Evolutionary conservation across 2,797 vertebrate species (phyloP).

Genomic region (Anguilla marmorata): DNA sequence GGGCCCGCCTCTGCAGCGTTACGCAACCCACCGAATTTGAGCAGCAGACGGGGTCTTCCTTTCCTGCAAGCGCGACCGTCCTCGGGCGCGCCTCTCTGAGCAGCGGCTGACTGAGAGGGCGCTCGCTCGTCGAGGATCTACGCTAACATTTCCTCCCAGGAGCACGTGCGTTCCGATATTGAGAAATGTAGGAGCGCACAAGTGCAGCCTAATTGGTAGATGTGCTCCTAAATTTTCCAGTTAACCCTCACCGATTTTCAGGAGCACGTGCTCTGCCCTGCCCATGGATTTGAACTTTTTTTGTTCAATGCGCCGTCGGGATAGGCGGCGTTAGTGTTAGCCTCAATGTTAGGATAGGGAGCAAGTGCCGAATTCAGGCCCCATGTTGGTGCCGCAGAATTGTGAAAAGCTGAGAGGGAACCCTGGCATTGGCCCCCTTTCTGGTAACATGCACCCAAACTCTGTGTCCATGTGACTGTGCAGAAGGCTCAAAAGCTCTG

Average conservation of each 20-base stretch:
- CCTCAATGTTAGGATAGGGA: not conserved
- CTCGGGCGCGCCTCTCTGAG: not conserved
- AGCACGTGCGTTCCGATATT: too few relatives aligned
- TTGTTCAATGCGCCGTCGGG: too few relatives aligned
- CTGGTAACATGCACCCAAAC: not conserved
- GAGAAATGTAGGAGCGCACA: too few relatives aligned
- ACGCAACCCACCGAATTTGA: constrained; percentile 2
- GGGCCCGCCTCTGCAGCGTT: not conserved
- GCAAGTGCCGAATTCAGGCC: not conserved
- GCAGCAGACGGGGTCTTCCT: not conserved
- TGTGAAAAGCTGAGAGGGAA: not conserved
- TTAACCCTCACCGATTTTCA: too few relatives aligned
- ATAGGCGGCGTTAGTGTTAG: not conserved
- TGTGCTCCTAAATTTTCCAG: too few relatives aligned
- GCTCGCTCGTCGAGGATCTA: not conserved
- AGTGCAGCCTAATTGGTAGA: too few relatives aligned
- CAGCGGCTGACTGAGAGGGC: not conserved
- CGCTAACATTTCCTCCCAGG: too few relatives aligned
- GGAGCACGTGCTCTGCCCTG: too few relatives aligned
- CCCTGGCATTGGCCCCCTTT: not conserved
- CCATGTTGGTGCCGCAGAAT: not conserved
- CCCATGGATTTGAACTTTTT: not conserved
- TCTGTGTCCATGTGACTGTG: not conserved
- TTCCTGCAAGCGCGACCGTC: not conserved
- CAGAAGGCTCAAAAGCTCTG: not conserved